phyloP scores from a whole-genome alignment of 2,113 vertebrate genomes.

The Antennarius striatus region DNA sequence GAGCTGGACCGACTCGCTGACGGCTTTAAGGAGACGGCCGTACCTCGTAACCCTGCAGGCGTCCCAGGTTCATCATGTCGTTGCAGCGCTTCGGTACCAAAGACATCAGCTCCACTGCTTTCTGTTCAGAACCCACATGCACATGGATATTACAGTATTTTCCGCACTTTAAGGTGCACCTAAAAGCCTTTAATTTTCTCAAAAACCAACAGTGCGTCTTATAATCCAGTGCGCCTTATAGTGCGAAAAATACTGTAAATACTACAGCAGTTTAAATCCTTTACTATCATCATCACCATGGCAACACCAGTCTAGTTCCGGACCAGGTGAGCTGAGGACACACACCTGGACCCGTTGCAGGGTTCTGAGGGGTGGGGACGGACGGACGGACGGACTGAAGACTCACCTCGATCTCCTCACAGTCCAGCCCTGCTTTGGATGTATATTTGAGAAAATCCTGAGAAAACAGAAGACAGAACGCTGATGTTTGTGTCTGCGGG shows the following conservation, averaged over 20 bases:
- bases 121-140: conserved; percentile 63
- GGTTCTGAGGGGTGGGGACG: no score
- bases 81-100: conserved; percentile 98
- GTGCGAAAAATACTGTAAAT: no score
- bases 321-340: no score
- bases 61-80: conserved; percentile 98
- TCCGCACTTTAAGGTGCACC: no score
- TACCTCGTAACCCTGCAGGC: conserved; percentile 98
- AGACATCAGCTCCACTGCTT: conserved; percentile 93
- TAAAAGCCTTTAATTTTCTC: no score
- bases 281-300: not conserved
- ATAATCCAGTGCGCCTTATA: no score
- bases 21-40: not conserved
- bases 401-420: conserved; percentile 90
- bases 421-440: conserved; percentile 92
- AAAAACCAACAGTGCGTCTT: not conserved
- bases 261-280: no score
- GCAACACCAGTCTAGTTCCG: not conserved
- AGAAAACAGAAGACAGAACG: not conserved
- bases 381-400: no score
- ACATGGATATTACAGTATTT: not conserved
- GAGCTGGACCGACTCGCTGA: no score
- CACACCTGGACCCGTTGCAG: no score
- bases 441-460: conserved; percentile 97
- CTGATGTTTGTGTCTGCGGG: not conserved